Evolutionary conservation across 2,888 invertebrate genomes (phyloP), one percentile per base, ranked within the genome.

Genomic region (Noctua pronuba): DNA sequence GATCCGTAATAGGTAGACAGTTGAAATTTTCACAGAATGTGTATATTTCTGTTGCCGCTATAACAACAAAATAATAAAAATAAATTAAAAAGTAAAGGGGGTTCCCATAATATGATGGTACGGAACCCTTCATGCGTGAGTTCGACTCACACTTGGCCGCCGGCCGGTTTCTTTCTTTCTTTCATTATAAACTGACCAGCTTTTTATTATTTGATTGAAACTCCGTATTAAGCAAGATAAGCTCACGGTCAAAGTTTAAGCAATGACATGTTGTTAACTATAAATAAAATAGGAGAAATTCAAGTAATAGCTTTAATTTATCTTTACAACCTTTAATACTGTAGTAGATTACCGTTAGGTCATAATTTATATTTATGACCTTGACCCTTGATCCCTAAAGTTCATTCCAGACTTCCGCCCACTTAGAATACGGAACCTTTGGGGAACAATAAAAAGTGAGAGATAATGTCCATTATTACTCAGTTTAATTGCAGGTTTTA

Each of bases 371-470:
- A 52, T 55, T 28, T 24, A 60, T 11, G 16, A 60, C 72, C 72
- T 72, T 75, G 38, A 24, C 35, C 13, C 13, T 73, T n/a, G 49
- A 62, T 41, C 38, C 6, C 10, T 28, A 16, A 75, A 49, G 75
- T 49, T 75, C 38, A 41, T 62, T 60, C 35, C 28, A 28, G 1
- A 28, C 46, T 73, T 18, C n/a, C 31, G 46, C 72, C 73, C 18
- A 64, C 62, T 52, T 21, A 73, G 10, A 58, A 18, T 73, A 38
- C 28, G 16, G 24, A 73, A 41, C 69, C 31, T 49, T 62, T 24
- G 21, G 75, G 62, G 62, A 73, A 31, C 41, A 62, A 73, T 75
- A 49, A 49, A 73, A 62, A 73, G 28, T 38, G 18, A 10, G 73
- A 73, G 62, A 73, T 73, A 31, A 62, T 13, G 24, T n/a, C 31